These are phyloP conservation scores for Rugalucina vietnamica DNA, from an alignment of 2,888 invertebrate species.

Conservation along the genomic window DNA sequence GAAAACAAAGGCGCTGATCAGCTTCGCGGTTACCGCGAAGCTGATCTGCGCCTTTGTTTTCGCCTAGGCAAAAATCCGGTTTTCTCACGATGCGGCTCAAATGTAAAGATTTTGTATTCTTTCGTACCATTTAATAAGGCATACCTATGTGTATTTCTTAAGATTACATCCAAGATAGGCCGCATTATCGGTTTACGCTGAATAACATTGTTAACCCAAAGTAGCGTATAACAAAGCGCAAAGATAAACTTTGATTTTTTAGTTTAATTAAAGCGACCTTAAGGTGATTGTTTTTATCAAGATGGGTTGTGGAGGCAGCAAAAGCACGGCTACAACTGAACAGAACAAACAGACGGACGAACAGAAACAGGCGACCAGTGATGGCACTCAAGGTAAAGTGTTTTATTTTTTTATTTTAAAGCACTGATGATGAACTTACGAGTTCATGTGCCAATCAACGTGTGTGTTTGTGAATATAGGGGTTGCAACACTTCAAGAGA, in stretches of 20 bases:
- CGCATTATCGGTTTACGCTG: background rate
- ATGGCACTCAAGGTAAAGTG: background rate
- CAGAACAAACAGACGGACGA: conserved; percentile 3
- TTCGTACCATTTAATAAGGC: background rate
- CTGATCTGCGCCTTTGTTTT: too few relatives aligned
- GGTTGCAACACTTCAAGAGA: too few relatives aligned
- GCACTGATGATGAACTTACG: too few relatives aligned
- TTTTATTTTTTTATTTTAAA: background rate
- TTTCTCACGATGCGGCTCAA: too few relatives aligned
- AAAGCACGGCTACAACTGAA: background rate
- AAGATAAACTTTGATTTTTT: background rate
- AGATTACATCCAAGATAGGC: background rate
- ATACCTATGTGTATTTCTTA: background rate
- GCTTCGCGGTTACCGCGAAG: too few relatives aligned
- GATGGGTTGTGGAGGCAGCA: conserved; percentile 47
- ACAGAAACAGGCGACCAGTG: background rate
- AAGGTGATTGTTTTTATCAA: background rate
- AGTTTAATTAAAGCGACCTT: background rate
- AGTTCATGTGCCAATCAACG: too few relatives aligned
- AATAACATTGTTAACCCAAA: background rate
- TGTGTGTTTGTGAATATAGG: too few relatives aligned
- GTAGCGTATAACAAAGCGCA: background rate
- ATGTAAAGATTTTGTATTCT: background rate
- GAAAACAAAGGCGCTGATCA: too few relatives aligned
- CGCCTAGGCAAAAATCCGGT: too few relatives aligned